phyloP scores from a whole-genome alignment of 2,113 vertebrate species.

The Antechinus flavipes region DNA sequence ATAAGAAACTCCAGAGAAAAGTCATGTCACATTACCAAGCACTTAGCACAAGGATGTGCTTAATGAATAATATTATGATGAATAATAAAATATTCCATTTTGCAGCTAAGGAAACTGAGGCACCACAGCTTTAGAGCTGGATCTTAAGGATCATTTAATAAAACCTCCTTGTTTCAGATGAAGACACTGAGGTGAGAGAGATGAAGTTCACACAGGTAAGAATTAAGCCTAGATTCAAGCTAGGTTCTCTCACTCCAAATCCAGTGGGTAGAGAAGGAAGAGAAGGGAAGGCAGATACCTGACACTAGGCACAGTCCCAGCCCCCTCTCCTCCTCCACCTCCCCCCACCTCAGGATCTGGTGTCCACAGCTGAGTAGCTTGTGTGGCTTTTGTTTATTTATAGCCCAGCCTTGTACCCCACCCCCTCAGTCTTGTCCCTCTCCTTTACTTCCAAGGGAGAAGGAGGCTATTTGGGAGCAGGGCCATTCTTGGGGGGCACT shows the following conservation, averaged over 20 bases:
- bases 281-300: background rate
- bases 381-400: background rate
- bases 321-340: background rate
- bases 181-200: background rate
- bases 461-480: background rate
- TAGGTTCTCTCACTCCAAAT: background rate
- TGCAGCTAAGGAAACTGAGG: background rate
- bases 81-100: background rate
- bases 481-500: background rate
- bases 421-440: background rate
- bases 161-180: background rate
- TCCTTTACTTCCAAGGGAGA: background rate
- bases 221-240: background rate
- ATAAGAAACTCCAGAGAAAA: background rate
- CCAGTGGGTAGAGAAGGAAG: background rate
- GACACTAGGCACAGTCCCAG: background rate
- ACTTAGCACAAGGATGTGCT: background rate
- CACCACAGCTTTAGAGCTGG: background rate
- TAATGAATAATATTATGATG: background rate
- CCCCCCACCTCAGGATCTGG: constrained; percentile 6
- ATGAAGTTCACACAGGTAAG: background rate
- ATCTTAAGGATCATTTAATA: background rate
- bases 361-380: background rate
- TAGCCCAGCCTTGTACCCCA: background rate
- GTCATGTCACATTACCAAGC: background rate